Percentiles rank a stretch among this genome's conserved stretches.
phyloP scores from a whole-genome alignment of 2,797 vertebrate genomes.

The Lepilemur ruficaudatus region DNA sequence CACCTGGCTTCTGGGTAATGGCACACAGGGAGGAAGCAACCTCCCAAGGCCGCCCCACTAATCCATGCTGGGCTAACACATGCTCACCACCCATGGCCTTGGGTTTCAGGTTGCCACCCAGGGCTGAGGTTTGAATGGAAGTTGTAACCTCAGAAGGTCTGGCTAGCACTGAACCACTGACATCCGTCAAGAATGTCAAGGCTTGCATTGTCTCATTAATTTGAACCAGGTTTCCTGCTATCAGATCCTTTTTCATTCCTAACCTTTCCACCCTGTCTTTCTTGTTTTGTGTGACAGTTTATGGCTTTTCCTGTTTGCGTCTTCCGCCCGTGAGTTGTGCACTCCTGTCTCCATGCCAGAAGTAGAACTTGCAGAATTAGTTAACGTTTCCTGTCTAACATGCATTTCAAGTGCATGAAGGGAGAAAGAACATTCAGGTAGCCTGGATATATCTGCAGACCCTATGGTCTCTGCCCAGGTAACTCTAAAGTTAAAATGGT shows the following conservation, averaged over 20 bases:
- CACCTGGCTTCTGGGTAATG: slow-evolving; percentile 49
- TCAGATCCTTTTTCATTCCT: slow-evolving; percentile 46
- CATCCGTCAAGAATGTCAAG: slow-evolving; percentile 55
- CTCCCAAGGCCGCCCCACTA: neutral
- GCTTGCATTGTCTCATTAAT: slow-evolving; percentile 41
- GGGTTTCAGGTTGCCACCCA: slow-evolving; percentile 54
- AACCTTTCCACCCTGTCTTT: neutral
- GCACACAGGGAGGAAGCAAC: slow-evolving; percentile 24
- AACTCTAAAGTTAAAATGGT: neutral
- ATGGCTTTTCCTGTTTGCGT: neutral
- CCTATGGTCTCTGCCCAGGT: neutral
- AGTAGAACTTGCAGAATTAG: neutral
- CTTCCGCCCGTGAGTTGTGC: neutral
- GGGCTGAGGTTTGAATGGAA: slow-evolving; percentile 41
- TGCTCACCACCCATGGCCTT: neutral
- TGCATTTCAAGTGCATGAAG: neutral
- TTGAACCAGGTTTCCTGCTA: slow-evolving; percentile 45
- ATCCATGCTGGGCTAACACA: neutral
- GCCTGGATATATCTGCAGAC: neutral
- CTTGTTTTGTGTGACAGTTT: neutral
- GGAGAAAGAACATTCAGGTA: neutral
- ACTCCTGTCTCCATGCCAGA: fast-evolving
- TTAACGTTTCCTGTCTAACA: neutral
- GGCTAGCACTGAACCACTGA: slow-evolving; percentile 5
- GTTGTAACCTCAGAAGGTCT: slow-evolving; percentile 65